These are phyloP conservation scores for Oceanites oceanicus DNA, from an alignment of 2,113 vertebrate genomes.

Conservation along the genomic window DNA sequence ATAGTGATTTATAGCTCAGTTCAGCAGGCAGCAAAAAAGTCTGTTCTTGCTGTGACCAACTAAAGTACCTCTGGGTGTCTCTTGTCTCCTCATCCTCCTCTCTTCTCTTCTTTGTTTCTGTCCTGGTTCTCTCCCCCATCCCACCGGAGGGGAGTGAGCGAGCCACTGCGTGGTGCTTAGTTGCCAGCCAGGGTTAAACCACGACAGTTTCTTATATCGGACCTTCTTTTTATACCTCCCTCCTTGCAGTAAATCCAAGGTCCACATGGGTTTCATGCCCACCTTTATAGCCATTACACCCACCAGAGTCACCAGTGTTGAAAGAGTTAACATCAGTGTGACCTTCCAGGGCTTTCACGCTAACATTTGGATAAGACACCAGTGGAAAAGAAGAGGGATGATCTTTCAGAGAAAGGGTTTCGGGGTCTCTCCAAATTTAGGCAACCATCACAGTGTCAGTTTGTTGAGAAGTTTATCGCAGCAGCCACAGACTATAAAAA, in stretches of 20 bases:
- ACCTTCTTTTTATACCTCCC: background rate
- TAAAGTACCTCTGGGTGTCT: background rate
- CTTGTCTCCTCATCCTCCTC: background rate
- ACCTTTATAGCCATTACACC: background rate
- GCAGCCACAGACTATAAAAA: background rate
- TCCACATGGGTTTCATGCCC: background rate
- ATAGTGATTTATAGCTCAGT: background rate
- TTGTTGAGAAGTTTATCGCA: background rate
- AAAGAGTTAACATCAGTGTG: background rate
- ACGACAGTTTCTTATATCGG: background rate
- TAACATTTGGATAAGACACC: background rate
- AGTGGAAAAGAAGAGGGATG: background rate
- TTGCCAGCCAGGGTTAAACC: no score
- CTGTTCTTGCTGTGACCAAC: background rate
- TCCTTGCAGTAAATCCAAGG: background rate
- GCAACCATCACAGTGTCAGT: no score
- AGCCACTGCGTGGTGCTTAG: no score
- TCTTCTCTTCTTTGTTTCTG: background rate
- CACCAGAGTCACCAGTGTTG: background rate
- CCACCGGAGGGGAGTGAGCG: no score
- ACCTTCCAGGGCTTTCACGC: background rate
- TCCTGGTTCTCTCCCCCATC: no score
- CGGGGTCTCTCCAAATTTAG: background rate
- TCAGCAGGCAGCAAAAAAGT: background rate
- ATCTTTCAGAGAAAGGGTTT: background rate